Evolutionary conservation across 2,113 vertebrate genomes (phyloP).

Genomic region (Heterocephalus glaber): DNA sequence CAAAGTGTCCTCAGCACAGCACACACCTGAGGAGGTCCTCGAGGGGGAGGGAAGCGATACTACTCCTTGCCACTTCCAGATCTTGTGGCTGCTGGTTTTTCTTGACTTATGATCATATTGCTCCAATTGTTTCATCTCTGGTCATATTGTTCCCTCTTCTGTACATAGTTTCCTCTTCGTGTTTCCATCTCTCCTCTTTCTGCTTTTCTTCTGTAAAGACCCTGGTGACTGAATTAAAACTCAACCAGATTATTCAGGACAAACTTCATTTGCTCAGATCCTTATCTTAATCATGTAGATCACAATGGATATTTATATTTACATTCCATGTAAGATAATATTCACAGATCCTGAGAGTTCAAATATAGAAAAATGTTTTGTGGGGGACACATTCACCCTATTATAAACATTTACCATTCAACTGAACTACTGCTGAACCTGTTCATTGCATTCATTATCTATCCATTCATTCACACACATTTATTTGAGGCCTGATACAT

Average conservation of each 20-base stretch:
- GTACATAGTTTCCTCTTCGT: background rate
- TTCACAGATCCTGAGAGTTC: background rate
- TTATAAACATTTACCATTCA: background rate
- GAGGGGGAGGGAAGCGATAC: accelerated
- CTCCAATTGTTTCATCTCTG: accelerated
- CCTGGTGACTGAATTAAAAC: background rate
- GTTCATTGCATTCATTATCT: background rate
- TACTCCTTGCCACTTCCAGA: background rate
- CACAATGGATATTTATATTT: background rate
- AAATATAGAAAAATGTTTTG: background rate
- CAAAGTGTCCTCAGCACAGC: background rate
- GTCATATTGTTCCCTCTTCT: background rate
- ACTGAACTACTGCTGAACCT: background rate
- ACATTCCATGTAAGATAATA: background rate
- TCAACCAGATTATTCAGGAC: background rate
- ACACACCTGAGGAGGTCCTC: no score
- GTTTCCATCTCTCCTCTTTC: background rate
- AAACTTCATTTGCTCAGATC: background rate
- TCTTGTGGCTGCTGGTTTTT: background rate
- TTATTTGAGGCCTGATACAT: background rate
- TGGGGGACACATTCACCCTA: background rate
- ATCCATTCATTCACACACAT: background rate
- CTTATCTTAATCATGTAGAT: background rate
- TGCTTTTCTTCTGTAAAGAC: background rate
- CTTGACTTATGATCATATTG: background rate